Conservation (phyloP, 92 coral and sea anemone species). For the Galaxea fascicularis region DNA sequence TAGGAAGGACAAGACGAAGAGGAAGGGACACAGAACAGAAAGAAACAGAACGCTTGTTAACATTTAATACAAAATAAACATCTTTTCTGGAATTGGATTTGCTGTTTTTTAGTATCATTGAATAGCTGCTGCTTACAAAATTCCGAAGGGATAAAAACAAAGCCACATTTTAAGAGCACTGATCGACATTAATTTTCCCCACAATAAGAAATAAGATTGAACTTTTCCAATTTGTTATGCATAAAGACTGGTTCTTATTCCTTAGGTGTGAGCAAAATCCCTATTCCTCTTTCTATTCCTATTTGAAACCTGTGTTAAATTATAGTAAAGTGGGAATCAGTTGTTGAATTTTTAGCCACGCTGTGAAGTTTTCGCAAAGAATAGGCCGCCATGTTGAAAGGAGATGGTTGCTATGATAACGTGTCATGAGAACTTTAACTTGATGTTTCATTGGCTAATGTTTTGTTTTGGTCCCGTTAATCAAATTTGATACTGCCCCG, state of each 20-base stretch:
- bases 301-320: constrained; percentile 21
- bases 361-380: constrained; percentile 7
- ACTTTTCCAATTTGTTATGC: constrained; percentile 21
- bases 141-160: neutral
- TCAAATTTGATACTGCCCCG: constrained; percentile 19
- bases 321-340: constrained; percentile 1
- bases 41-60: too few species aligned
- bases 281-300: constrained; percentile 1
- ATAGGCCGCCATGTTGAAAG: constrained; percentile 16
- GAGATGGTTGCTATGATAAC: constrained; percentile 17
- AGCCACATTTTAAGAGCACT: constrained; percentile 7
- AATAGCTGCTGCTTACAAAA: too few species aligned
- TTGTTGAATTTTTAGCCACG: constrained; percentile 1
- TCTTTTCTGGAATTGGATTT: too few species aligned
- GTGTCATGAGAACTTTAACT: neutral
- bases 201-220: neutral
- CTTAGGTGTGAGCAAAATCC: neutral
- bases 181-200: neutral
- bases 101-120: too few species aligned
- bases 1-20: neutral
- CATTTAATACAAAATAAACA: too few species aligned
- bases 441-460: constrained; percentile 13
- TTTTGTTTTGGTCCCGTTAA: constrained; percentile 37
- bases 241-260: constrained; percentile 18
- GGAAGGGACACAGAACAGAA: too few species aligned